Evolutionary conservation across 1,140 invertebrate species (phyloP), one percentile per base, ranked within the genome.

Genomic region (Ectropis grisescens): DNA sequence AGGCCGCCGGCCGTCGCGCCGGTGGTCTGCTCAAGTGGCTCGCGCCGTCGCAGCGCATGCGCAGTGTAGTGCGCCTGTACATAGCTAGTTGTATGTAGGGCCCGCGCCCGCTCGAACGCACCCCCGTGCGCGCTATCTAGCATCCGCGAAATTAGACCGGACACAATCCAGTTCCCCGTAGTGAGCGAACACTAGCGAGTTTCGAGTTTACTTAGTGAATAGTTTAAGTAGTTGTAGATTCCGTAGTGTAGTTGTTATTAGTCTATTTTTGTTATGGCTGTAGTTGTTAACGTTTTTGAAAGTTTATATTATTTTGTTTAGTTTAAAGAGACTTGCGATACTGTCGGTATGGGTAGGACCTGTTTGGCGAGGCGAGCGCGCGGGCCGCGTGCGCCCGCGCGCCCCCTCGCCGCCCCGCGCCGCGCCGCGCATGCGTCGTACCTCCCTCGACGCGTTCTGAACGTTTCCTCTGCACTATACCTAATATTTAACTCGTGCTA

Each of bases 191-290:
- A 58, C 58, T 74, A 75, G 74, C 67, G 70, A 65, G 65, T 74
- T 80, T 74, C 57, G 67, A 65, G 59, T 71, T 62, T 60, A 68
- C 62, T 64, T 70, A 76, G 67, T 56, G 42, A 37, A 62, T 80
- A 80, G 75, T 69, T 57, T 76, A 70, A 61, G 65, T 80, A 80
- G 71, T 54, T 26, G 66, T 78, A 78, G 72, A 56, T 65, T 70
- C 62, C 66, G 68, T 80, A 80, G 75, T 28, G 61, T 80, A 80
- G 75, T 76, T 45, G 66, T 72, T 70, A 68, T 74, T 80, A 80
- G 71, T 61, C 35, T 79, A 79, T 76, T 79, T 79, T 76, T 74
- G 71, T 80, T 80, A 76, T 76, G 69, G 74, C 74, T 72, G 74
- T 79, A 79, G 74, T 65, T 75, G 74, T 79, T 79, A 76, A 79